A percentile compares a stretch with the other conserved stretches of the same genome.
These are phyloP conservation scores for Steinernema carpocapsae DNA, from an alignment of 2,888 invertebrate genomes.

Conservation along the genomic window DNA sequence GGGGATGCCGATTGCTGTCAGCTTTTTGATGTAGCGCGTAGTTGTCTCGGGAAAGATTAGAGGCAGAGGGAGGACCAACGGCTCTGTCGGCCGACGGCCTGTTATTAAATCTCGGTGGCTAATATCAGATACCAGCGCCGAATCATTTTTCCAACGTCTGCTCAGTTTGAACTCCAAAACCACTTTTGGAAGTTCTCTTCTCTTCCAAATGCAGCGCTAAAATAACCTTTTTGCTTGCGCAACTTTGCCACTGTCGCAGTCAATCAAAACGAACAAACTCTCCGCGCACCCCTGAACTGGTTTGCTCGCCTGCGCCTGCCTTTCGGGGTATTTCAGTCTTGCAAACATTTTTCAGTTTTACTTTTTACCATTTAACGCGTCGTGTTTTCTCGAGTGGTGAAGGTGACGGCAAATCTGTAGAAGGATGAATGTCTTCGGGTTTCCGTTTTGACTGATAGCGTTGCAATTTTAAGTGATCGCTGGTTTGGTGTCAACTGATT, in stretches of 20 bases:
- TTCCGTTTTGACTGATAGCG: too few species aligned
- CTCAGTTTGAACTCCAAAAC: not conserved
- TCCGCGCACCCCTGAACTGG: conserved; percentile 3
- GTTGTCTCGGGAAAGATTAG: not conserved
- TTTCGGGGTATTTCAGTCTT: not conserved
- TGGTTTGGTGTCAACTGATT: too few species aligned
- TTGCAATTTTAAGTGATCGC: too few species aligned
- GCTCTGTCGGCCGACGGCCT: not conserved
- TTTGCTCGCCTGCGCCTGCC: not conserved
- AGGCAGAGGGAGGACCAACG: not conserved
- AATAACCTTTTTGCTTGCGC: not conserved
- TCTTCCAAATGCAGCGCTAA: too few species aligned
- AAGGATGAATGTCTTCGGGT: not conserved
- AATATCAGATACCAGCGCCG: not conserved
- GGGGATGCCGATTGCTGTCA: not conserved
- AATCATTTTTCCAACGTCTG: not conserved
- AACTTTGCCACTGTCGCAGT: not conserved
- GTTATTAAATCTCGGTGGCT: conserved; percentile 13
- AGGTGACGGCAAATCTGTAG: too few species aligned
- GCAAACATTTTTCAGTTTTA: not conserved
- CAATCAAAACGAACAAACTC: not conserved
- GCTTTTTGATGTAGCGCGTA: not conserved
- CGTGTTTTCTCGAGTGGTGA: conserved; percentile 2
- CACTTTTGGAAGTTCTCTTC: too few species aligned
- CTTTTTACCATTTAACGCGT: not conserved